Base-by-base conservation (phyloP, 2,797 vertebrate species). In the Sebastes elongatus region DNA sequence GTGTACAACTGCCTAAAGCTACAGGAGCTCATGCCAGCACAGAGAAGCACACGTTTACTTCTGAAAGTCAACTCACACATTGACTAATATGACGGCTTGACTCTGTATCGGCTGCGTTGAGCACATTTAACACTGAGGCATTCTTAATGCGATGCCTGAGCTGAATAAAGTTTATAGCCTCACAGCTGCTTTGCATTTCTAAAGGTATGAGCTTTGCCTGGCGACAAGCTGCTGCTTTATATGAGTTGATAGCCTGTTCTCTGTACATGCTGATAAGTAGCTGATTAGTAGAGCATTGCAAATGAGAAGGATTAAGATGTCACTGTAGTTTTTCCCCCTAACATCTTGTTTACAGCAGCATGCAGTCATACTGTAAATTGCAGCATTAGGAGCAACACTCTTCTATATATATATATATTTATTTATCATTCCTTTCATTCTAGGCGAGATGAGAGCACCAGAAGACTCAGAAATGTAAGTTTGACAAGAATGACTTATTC, bases 391-490 rank as follows among this genome's bases (percentile, higher is more conserved):
- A 27, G 2, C 2, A 6, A 32, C 4, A 16, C 6, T 52, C 7
- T 42, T 71, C 10, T 56, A 2, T 69, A 2, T 69, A 22, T 72
- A 22, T 3, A 22, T 13, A 16, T 32, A 70, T 23, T 72, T 20
- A 42, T 66, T 23, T 28, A 27, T 66, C 4, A 23, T 14, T 73
- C 5, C n/a, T 78, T 84, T 49, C 25, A 62, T 92, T 94, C 74
- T 78, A 99, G 98, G 90, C 94, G 91, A 16, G 97, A 97, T 91
- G 98, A 99, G 92, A 96, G 96, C 49, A 95, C 59, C 76, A 91
- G 95, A 85, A 93, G 95, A 83, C 93, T 95, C 18, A 96, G 95
- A 93, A 96, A 96, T 94, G 98, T 99, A 84, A 88, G 91, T 83
- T 62, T 73, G 9, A 42, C 35, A 23, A 57, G 2, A 7, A 49